Conservation (phyloP, 2,797 vertebrate genomes). For the Lithobates pipiens region DNA sequence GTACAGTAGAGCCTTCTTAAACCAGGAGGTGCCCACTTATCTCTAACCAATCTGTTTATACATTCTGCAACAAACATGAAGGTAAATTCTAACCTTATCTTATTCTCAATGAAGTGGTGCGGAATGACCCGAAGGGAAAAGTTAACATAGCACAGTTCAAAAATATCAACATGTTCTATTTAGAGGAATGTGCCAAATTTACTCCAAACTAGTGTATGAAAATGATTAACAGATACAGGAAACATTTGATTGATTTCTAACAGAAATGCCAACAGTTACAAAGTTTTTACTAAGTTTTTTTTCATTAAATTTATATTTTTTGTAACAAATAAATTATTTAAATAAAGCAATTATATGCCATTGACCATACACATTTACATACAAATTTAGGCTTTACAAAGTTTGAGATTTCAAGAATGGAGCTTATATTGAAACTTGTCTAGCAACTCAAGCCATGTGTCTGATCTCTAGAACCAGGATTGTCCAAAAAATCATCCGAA, state of each 20-base stretch:
- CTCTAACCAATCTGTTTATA: too few species aligned
- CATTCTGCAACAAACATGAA: not conserved
- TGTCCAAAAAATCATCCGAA: too few species aligned
- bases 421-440: too few species aligned
- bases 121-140: not conserved
- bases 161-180: not conserved
- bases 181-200: not conserved
- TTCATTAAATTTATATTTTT: not conserved
- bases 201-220: not conserved
- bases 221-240: slow-evolving; percentile 1
- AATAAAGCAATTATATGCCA: not conserved
- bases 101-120: not conserved
- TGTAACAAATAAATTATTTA: too few species aligned
- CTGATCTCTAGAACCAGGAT: too few species aligned
- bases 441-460: too few species aligned
- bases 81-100: not conserved
- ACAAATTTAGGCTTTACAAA: too few species aligned
- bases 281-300: not conserved
- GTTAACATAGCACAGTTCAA: not conserved
- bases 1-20: too few species aligned
- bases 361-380: not conserved
- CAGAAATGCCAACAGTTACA: not conserved
- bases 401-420: too few species aligned
- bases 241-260: not conserved
- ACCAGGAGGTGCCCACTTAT: too few species aligned